Evolutionary conservation across 2,797 vertebrate species (phyloP).

Genomic region (Pipistrellus pygmaeus): DNA sequence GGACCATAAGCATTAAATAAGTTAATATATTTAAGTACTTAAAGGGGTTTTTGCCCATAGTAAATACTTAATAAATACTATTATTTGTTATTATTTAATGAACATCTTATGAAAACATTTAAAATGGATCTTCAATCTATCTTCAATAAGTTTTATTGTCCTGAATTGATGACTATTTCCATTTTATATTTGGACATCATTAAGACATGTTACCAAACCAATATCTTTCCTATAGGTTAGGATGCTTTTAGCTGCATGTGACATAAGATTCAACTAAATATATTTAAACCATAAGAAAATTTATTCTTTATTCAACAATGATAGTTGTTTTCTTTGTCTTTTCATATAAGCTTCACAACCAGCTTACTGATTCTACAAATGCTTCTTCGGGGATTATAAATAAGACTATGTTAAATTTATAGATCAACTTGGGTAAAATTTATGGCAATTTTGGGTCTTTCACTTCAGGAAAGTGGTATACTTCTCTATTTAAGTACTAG

Average conservation of each 20-base stretch:
- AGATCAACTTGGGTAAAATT: neutral
- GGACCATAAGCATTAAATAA: neutral
- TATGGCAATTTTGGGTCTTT: neutral
- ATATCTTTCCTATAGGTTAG: neutral
- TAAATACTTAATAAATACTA: neutral
- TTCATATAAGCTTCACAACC: neutral
- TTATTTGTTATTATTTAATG: neutral
- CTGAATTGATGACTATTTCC: neutral
- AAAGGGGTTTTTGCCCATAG: neutral
- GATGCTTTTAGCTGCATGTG: neutral
- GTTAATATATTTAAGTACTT: neutral
- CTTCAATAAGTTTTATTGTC: neutral
- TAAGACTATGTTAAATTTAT: neutral
- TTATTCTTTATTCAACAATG: neutral
- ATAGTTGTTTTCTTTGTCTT: neutral
- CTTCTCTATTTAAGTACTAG: neutral
- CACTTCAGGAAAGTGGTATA: neutral
- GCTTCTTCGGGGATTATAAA: neutral
- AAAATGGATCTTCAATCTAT: constrained; percentile 5
- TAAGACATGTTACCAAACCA: neutral
- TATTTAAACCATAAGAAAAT: neutral
- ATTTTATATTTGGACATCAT: neutral
- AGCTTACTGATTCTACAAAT: neutral
- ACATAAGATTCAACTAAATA: neutral
- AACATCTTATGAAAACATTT: neutral